Conservation (phyloP, 2,888 invertebrate species). For the Eupithecia subumbrata region DNA sequence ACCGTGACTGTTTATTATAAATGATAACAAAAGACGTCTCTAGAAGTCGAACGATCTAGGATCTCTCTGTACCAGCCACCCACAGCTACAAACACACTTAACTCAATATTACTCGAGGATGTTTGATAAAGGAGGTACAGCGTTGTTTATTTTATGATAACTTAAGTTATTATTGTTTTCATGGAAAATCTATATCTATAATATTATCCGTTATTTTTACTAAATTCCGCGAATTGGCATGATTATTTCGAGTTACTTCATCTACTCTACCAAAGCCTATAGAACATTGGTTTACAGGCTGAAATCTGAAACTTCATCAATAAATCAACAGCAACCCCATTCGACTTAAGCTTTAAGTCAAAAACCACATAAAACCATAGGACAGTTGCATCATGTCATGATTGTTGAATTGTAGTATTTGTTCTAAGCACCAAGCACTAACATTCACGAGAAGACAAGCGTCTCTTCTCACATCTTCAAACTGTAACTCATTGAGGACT, state of each 20-base stretch:
- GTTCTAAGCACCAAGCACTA: not conserved
- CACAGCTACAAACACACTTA: conserved; percentile 40
- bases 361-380: not conserved
- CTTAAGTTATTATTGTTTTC: not conserved
- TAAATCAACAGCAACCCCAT: not conserved
- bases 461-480: not conserved
- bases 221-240: not conserved
- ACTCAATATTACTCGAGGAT: conserved; percentile 46
- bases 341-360: not conserved
- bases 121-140: conserved; percentile 48
- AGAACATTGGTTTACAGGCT: not conserved
- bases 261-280: not conserved
- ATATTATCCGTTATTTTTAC: not conserved
- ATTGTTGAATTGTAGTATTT: not conserved
- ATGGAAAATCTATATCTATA: not conserved
- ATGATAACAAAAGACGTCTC: conserved; percentile 15
- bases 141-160: conserved; percentile 48
- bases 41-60: conserved; percentile 6
- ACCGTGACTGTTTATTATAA: not conserved
- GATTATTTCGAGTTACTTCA: not conserved
- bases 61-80: conserved; percentile 24
- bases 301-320: not conserved
- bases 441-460: not conserved
- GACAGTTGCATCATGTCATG: not conserved
- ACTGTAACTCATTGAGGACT: not conserved